Conservation (phyloP, 2,888 invertebrate genomes). For the Drosophila monieri region DNA sequence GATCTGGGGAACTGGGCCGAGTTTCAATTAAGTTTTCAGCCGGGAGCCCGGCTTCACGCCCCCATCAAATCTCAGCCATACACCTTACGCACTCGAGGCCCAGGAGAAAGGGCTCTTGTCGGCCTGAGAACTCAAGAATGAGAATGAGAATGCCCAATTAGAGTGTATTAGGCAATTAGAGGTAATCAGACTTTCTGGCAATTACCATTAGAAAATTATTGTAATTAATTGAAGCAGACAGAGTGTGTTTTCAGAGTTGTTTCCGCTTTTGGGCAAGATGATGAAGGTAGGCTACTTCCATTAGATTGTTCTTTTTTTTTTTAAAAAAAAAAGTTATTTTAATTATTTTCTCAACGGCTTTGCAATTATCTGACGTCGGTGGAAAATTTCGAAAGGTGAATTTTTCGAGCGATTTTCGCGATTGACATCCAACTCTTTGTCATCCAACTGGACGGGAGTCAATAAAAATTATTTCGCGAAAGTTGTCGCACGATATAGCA, state of each 20-base stretch:
- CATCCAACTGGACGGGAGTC: slow-evolving; percentile 48
- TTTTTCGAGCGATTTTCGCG: slow-evolving; percentile 32
- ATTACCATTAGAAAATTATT: slow-evolving; percentile 38
- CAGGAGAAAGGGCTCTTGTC: slow-evolving; percentile 22
- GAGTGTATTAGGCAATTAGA: slow-evolving; percentile 35
- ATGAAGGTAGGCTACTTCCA: slow-evolving; percentile 4
- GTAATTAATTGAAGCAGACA: slow-evolving; percentile 22
- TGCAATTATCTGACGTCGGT: slow-evolving; percentile 21
- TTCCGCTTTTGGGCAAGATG: slow-evolving; percentile 18
- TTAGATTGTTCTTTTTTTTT: too few species aligned
- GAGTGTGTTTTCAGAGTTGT: slow-evolving; percentile 1
- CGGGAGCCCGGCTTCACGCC: slow-evolving; percentile 30
- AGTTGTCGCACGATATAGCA: slow-evolving; percentile 78
- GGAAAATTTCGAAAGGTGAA: slow-evolving; percentile 38
- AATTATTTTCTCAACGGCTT: not conserved
- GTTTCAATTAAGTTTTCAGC: slow-evolving; percentile 43
- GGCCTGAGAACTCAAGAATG: slow-evolving; percentile 27
- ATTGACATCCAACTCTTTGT: slow-evolving; percentile 31
- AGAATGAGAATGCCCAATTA: slow-evolving; percentile 29
- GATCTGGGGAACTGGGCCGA: slow-evolving; percentile 43
- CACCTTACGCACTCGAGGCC: slow-evolving; percentile 35
- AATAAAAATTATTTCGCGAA: slow-evolving; percentile 68
- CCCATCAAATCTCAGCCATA: slow-evolving; percentile 11
- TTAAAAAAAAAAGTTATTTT: not conserved
- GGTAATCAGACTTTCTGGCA: slow-evolving; percentile 30